A percentile compares a stretch with the other conserved stretches of the same genome.
Conservation (phyloP, 2,888 invertebrate genomes). For the Tachystola acroxantha region DNA sequence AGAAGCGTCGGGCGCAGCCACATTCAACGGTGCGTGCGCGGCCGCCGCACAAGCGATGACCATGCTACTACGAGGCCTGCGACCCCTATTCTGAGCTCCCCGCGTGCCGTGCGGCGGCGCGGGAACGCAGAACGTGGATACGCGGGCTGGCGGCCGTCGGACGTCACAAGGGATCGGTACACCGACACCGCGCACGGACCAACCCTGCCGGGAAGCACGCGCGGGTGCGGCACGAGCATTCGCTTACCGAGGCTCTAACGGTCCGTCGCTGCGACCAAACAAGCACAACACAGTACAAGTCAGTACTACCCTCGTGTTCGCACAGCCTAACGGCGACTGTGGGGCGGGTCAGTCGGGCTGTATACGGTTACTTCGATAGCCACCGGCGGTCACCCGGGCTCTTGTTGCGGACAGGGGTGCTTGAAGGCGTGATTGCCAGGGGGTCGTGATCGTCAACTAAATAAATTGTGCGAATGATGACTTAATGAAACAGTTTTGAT, state of each 20-base stretch:
- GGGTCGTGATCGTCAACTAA: slow-evolving; percentile 14
- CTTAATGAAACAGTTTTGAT: slow-evolving; percentile 13
- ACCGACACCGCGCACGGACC: slow-evolving; percentile 59
- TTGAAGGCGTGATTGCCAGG: slow-evolving; percentile 16
- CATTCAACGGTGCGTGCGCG: slow-evolving; percentile 76
- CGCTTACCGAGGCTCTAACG: slow-evolving; percentile 76
- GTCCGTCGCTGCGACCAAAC: slow-evolving; percentile 77
- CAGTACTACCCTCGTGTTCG: slow-evolving; percentile 69
- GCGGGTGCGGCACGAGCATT: slow-evolving; percentile 57
- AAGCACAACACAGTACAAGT: slow-evolving; percentile 74
- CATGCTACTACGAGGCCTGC: slow-evolving; percentile 71
- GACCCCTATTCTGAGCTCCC: slow-evolving; percentile 26
- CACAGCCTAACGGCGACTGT: slow-evolving; percentile 42
- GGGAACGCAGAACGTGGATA: slow-evolving; percentile 23
- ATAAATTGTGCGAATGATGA: slow-evolving; percentile 19
- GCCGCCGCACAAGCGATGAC: slow-evolving; percentile 75
- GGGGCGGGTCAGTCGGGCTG: slow-evolving; percentile 36
- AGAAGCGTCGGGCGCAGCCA: slow-evolving; percentile 77
- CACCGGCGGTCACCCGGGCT: slow-evolving; percentile 18
- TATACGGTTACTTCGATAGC: slow-evolving; percentile 30
- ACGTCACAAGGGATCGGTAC: slow-evolving; percentile 72
- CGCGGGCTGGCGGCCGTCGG: slow-evolving; percentile 59
- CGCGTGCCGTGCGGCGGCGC: slow-evolving; percentile 18
- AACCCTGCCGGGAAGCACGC: slow-evolving; percentile 48
- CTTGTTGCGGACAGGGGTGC: slow-evolving; percentile 21